Conservation (phyloP, 2,888 invertebrate species). For the Epistrophella euchroma region DNA sequence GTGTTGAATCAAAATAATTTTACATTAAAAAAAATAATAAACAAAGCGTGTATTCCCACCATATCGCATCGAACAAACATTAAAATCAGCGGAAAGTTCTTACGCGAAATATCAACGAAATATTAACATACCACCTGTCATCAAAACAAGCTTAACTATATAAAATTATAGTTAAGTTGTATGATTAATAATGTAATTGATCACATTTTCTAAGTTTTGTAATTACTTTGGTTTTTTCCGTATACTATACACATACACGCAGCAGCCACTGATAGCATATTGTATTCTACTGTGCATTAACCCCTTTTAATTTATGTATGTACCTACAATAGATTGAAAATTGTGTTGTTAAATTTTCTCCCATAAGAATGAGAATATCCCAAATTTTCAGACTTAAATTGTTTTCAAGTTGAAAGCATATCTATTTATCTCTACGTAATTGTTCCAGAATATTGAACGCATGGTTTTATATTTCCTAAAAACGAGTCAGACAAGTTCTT, state of each 20-base stretch:
- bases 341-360: neutral
- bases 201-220: conserved; percentile 4
- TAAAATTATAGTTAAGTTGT: conserved; percentile 17
- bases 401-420: too few relatives aligned
- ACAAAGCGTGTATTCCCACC: neutral
- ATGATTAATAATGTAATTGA: conserved; percentile 18
- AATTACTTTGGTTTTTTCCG: conserved; percentile 4
- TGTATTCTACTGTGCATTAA: conserved; percentile 2
- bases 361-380: too few relatives aligned
- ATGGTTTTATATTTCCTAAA: too few relatives aligned
- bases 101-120: neutral
- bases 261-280: neutral
- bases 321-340: neutral
- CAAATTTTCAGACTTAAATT: too few relatives aligned
- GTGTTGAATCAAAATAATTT: neutral
- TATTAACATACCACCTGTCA: neutral
- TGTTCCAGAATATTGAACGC: too few relatives aligned
- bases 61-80: neutral
- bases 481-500: too few relatives aligned
- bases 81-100: conserved; percentile 14
- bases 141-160: conserved; percentile 19
- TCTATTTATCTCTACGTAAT: too few relatives aligned
- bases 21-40: neutral
- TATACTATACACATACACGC: neutral
- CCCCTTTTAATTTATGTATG: neutral